Percentiles rank a stretch among this genome's conserved stretches.
Evolutionary conservation across 1,140 invertebrate genomes (phyloP).

Genomic region (Aphis craccivora): DNA sequence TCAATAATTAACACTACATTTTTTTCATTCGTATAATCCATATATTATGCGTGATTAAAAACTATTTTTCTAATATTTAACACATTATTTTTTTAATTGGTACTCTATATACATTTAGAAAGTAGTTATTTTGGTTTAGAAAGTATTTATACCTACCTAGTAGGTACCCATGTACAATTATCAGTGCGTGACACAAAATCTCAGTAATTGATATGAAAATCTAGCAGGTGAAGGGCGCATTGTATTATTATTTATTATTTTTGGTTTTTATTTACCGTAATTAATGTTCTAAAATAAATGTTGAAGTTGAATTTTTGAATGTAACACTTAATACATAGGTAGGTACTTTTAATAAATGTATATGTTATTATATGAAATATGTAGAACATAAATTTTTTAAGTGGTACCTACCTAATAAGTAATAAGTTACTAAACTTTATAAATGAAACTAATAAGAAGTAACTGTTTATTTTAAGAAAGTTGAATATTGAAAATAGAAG

Average conservation of each 20-base stretch:
- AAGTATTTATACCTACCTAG: background rate
- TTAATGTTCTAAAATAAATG: background rate
- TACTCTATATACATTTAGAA: background rate
- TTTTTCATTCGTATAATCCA: too few relatives aligned
- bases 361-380: background rate
- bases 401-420: background rate
- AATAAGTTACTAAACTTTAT: background rate
- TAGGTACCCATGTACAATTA: background rate
- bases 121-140: conserved; percentile 28
- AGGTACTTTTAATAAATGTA: background rate
- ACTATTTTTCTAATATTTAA: background rate
- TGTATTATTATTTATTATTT: background rate
- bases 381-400: background rate
- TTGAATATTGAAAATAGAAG: background rate
- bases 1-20: too few relatives aligned
- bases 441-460: background rate
- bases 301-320: background rate
- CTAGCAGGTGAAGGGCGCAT: background rate
- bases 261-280: background rate
- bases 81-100: background rate
- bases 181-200: background rate
- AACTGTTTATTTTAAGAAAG: background rate
- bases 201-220: conserved; percentile 15
- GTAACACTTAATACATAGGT: background rate
- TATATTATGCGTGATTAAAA: background rate